These are phyloP conservation scores for Protobothrops flavoviridis DNA, from an alignment of 2,113 vertebrate genomes.

Conservation along the genomic window DNA sequence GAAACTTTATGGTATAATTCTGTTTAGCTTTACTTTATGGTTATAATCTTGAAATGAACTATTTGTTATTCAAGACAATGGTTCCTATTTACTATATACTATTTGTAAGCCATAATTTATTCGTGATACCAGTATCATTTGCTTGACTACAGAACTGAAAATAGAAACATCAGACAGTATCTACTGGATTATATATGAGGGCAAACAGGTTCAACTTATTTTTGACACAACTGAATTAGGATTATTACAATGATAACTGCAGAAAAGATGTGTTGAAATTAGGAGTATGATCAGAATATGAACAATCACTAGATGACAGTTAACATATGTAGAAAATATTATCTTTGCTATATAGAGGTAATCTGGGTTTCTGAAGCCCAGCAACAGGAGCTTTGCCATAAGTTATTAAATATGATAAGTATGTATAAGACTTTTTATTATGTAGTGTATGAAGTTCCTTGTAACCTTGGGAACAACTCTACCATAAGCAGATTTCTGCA, in stretches of 20 bases:
- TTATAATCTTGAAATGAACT: neutral
- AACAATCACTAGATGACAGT: neutral
- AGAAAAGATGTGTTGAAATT: neutral
- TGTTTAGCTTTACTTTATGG: neutral
- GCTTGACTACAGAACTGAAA: slow-evolving; percentile 17
- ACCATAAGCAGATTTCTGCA: slow-evolving; percentile 29
- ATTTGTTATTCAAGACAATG: neutral
- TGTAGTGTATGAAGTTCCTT: slow-evolving; percentile 26
- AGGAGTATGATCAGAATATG: neutral
- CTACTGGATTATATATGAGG: neutral
- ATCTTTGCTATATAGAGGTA: neutral
- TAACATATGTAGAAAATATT: neutral
- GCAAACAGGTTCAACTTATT: neutral
- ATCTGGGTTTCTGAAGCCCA: neutral
- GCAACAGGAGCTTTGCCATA: neutral
- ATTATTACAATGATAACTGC: neutral
- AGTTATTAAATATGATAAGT: neutral
- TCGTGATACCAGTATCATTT: neutral
- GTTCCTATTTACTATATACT: neutral
- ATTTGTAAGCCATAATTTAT: neutral
- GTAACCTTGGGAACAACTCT: slow-evolving; percentile 37
- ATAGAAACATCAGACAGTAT: neutral
- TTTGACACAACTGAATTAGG: neutral
- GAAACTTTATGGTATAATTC: neutral
- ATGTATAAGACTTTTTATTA: neutral